Evolutionary conservation across 2,113 vertebrate genomes (phyloP), one percentile per base, ranked within the genome.

Genomic region (Myodes glareolus): DNA sequence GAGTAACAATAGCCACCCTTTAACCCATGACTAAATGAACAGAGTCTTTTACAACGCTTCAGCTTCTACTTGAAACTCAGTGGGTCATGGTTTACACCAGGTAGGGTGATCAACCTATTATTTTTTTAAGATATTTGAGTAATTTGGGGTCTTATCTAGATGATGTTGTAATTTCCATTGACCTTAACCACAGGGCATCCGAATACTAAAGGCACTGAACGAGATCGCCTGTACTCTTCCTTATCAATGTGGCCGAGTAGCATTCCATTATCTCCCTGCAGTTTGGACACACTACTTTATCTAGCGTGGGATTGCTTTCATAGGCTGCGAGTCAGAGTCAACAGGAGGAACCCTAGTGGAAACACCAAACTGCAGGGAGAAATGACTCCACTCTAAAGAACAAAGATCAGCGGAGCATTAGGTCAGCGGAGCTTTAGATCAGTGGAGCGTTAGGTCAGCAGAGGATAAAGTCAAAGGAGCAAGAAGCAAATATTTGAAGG

Each of bases 401-500:
- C 58, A 27, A 52, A 67, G 31, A 31, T 67, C 21, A 58, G 58
- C 19, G 0, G 55, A 58, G 55, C 16, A 58, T 58, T 91, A 29
- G 42, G 45, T 39, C 61, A 78, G 61, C 31, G 67, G 21, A 45
- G 45, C n/a, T n/a, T n/a, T n/a, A 67, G 31, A 31, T 67, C 21
- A 58, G 58, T 6, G 0, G 55, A 58, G 55, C 16, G 19, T 58
- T 91, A 29, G 42, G 45, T 39, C 61, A 78, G 61, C 31, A 78
- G 21, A 45, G 45, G 6, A n/a, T 52, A n/a, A 80, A 67, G 8
- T 27, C n/a, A 42, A 5, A 42, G 73, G 31, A 78, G 16, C 10
- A 90, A 42, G n/a, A 90, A 90, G 39, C 17, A 90, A 90, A 61
- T 85, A 85, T 85, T 85, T 88, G 67, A 65, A 31, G 67, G 33